Base-by-base conservation (phyloP, 2,113 vertebrate species). In the Calidris pugnax region DNA sequence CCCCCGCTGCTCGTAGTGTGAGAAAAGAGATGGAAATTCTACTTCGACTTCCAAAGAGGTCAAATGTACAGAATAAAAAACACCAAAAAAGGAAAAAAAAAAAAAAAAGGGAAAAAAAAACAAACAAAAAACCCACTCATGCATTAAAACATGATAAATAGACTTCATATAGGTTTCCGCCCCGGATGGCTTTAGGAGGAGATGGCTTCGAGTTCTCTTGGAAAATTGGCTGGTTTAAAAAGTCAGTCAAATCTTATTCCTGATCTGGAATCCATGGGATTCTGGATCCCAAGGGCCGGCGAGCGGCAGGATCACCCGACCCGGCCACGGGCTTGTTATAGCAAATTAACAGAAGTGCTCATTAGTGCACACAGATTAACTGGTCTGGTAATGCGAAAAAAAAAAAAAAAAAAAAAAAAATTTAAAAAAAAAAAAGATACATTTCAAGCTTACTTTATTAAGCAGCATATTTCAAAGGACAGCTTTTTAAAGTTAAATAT, bases 391-490 rank as follows among this genome's bases (percentile, higher is more conserved):
- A 98, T 93, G 97, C 95, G 96, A 95, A 97, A 80, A 83, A 37
- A 76, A 73, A 53, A 47, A 76, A 50, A 59, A 83, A n/a, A 27
- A 82, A 50, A 30, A 84, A 66, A 79, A 86, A 93, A n/a, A n/a
- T n/a, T n/a, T n/a, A n/a, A 93, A 93, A 91, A 87, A 89, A 94
- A 97, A 96, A 97, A 97, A 97, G 95, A 96, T 98, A 98, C 91
- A 98, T 97, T 98, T 98, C 98, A 98, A 98, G 98, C 98, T 98
- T 98, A 98, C 95, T 98, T 98, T 98, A 98, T 98, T 98, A 98
- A 98, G 98, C 98, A 98, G 98, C 98, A 98, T 98, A 98, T 97
- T 93, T 97, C 96, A 91, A 97, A 98, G 88, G 95, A 98, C 97
- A 98, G 98, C 98, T 98, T 97, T 97, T 96, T 75, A 85, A 96